phyloP scores from a whole-genome alignment of 2,113 vertebrate species.

The Xenopus borealis region DNA sequence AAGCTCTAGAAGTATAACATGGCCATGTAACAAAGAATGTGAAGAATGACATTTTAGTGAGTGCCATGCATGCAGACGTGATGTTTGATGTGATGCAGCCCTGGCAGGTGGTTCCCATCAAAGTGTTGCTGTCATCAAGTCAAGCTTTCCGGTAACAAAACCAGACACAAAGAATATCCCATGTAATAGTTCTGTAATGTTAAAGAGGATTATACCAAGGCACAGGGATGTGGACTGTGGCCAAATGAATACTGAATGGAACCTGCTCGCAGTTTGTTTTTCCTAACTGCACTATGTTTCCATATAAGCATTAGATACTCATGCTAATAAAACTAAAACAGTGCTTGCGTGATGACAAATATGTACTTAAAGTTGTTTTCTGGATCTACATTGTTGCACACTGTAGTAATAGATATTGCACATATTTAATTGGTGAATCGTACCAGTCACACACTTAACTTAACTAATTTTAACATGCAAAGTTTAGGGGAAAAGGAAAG shows the following conservation, averaged over 20 bases:
- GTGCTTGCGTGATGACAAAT: too few relatives aligned
- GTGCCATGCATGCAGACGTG: neutral
- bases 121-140: slow-evolving; percentile 6
- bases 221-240: slow-evolving; percentile 4
- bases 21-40: neutral
- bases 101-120: slow-evolving; percentile 18
- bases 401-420: too few relatives aligned
- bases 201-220: slow-evolving; percentile 1
- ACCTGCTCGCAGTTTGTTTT: neutral
- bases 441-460: too few relatives aligned
- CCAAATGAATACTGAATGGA: slow-evolving; percentile 10
- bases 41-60: neutral
- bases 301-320: too few relatives aligned
- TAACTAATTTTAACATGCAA: too few relatives aligned
- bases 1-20: too few relatives aligned
- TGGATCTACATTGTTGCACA: too few relatives aligned
- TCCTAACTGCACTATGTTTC: neutral
- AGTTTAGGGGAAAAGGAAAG: too few relatives aligned
- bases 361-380: too few relatives aligned
- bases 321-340: too few relatives aligned
- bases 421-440: too few relatives aligned
- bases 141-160: slow-evolving; percentile 3
- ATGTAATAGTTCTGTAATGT: slow-evolving; percentile 6
- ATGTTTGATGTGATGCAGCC: neutral
- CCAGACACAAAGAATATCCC: neutral